Evolutionary conservation across 2,113 vertebrate genomes (phyloP), one percentile per base, ranked within the genome.

Genomic region (Ondatra zibethicus): DNA sequence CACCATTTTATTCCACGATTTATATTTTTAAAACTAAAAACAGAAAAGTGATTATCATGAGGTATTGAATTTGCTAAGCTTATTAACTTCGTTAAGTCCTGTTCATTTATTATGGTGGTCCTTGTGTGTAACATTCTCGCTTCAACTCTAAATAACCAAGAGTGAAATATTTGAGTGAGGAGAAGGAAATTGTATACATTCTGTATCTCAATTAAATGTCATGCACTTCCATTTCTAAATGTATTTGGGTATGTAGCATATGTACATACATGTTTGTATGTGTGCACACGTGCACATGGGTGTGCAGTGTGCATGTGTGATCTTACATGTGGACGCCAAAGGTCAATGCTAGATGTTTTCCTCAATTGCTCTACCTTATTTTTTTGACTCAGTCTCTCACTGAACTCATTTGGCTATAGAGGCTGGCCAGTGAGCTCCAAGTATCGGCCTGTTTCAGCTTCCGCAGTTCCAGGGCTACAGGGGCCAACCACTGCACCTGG

Each of bases 51-150:
- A 66, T 76, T 93, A 92, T 91, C 61, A 36, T 76, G 58, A 97
- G 96, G 70, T 58, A 78, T 1, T 92, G 33, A 76, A 87, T 85
- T 88, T 95, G 8, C 66, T 82, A 93, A 82, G 68, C 31, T 94
- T 72, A 92, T 65, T 89, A 92, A 82, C 85, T 96, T 95, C 65
- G 92, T 65, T 86, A 92, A 70, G 85, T 96, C 92, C 61, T 96
- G 45, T 50, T 95, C 70, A 77, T 91, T 95, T 75, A 82, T 92
- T 92, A 95, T 47, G 31, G 90, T 73, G 31, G 63, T 61, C 47
- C 27, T 77, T 86, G 73, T 75, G 27, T 17, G 66, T 90, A 21
- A 80, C 72, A 61, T 70, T 72, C 42, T 97, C 52, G 55, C 76
- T 88, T 95, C 39, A 94, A 84, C 23, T 87, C 39, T 78, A 86